A percentile compares a stretch with the other conserved stretches of the same genome.
Evolutionary conservation across 2,797 vertebrate genomes (phyloP).

Genomic region (Darevskia nairensis): DNA sequence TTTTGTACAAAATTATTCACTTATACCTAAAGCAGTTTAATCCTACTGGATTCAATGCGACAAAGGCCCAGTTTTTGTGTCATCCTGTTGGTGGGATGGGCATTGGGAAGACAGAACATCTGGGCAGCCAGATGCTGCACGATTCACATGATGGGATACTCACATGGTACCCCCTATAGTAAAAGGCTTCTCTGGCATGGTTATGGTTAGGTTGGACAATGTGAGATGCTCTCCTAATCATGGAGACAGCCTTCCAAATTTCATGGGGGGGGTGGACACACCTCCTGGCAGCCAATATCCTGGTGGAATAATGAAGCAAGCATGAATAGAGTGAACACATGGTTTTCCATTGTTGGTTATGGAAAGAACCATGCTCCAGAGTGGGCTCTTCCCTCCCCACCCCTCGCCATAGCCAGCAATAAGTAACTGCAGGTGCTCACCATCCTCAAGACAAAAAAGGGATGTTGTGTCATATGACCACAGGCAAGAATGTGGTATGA

Average conservation of each 20-base stretch:
- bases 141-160: not conserved
- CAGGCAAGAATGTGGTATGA: not conserved
- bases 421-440: not conserved
- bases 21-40: not conserved
- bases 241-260: not conserved
- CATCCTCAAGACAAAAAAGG: not conserved
- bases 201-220: not conserved
- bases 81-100: not conserved
- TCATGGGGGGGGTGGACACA: not conserved
- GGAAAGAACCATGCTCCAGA: not conserved
- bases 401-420: not conserved
- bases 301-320: not conserved
- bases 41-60: not conserved
- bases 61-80: not conserved
- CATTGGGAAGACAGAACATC: not conserved
- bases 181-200: not conserved
- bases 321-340: not conserved
- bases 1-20: not conserved
- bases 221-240: not conserved
- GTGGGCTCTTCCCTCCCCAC: not conserved
- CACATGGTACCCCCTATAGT: not conserved
- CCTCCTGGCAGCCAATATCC: not conserved
- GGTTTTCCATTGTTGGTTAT: not conserved
- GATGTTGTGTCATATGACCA: rapidly evolving
- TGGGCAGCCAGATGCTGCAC: not conserved